Evolutionary conservation across 2,113 vertebrate species (phyloP).

Genomic region (Cygnus buccinator): DNA sequence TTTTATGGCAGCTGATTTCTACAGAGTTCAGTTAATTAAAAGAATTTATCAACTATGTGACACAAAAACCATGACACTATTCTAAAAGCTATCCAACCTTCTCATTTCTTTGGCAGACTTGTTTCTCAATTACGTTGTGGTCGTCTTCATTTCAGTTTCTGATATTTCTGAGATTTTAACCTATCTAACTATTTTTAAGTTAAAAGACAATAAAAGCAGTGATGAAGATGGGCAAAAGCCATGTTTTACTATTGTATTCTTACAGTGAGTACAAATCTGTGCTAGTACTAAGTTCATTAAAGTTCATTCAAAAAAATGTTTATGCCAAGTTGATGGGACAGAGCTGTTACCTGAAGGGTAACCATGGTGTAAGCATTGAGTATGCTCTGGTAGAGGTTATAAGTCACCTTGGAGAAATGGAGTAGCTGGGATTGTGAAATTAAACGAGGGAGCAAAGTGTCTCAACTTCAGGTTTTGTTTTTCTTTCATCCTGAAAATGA

Average conservation of each 20-base stretch:
- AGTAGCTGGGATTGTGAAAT: neutral
- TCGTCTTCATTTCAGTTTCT: neutral
- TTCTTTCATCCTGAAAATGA: neutral
- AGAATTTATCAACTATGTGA: neutral
- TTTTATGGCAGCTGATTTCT: neutral
- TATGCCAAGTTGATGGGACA: neutral
- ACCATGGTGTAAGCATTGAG: rapidly evolving
- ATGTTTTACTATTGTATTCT: neutral
- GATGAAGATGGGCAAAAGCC: neutral
- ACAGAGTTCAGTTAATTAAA: neutral
- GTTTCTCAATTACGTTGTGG: neutral
- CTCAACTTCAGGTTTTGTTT: neutral
- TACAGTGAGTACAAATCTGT: neutral
- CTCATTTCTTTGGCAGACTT: neutral
- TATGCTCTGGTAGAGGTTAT: neutral
- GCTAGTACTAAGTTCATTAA: neutral
- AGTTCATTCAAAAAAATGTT: too few relatives aligned
- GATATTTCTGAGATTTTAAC: neutral
- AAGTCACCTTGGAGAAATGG: neutral
- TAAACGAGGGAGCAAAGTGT: neutral
- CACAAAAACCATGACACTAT: neutral
- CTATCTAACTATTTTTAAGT: neutral
- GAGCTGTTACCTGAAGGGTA: neutral
- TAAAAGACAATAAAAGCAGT: neutral
- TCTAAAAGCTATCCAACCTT: neutral